Percentiles rank a stretch among this genome's conserved stretches.
These are phyloP conservation scores for Acanthiza pusilla DNA, from an alignment of 2,797 vertebrate species.

Conservation along the genomic window DNA sequence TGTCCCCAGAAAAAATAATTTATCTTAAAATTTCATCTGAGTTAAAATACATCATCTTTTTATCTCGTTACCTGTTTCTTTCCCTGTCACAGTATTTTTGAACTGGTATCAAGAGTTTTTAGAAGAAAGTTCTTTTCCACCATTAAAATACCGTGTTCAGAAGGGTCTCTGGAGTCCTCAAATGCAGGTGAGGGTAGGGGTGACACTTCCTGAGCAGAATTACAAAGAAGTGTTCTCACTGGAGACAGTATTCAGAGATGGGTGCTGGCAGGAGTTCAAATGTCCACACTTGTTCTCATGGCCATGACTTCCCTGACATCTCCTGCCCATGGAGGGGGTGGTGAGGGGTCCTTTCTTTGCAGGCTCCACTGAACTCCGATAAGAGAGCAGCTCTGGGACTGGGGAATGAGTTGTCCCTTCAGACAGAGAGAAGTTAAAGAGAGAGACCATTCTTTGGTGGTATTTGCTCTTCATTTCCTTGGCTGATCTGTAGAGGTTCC, in stretches of 20 bases:
- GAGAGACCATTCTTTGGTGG: slow-evolving; percentile 80
- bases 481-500: slow-evolving; percentile 87
- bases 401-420: slow-evolving; percentile 68
- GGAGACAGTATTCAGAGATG: slow-evolving; percentile 53
- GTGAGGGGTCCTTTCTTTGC: slow-evolving; percentile 44
- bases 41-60: neutral
- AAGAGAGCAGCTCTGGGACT: slow-evolving; percentile 73
- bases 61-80: neutral
- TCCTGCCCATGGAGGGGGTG: slow-evolving; percentile 37
- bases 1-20: neutral
- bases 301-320: slow-evolving; percentile 53
- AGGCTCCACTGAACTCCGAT: slow-evolving; percentile 56
- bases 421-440: slow-evolving; percentile 72
- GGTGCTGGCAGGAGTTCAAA: slow-evolving; percentile 55
- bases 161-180: neutral
- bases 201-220: slow-evolving; percentile 7
- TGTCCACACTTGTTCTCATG: slow-evolving; percentile 59
- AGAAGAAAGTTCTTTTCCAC: neutral
- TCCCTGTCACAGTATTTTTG: neutral
- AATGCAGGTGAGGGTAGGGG: neutral
- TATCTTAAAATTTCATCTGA: neutral
- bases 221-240: slow-evolving; percentile 53
- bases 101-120: neutral
- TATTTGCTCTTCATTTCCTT: slow-evolving; percentile 86
- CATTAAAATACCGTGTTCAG: neutral